phyloP scores from a whole-genome alignment of 2,113 vertebrate genomes.

The Peromyscus polionotus region DNA sequence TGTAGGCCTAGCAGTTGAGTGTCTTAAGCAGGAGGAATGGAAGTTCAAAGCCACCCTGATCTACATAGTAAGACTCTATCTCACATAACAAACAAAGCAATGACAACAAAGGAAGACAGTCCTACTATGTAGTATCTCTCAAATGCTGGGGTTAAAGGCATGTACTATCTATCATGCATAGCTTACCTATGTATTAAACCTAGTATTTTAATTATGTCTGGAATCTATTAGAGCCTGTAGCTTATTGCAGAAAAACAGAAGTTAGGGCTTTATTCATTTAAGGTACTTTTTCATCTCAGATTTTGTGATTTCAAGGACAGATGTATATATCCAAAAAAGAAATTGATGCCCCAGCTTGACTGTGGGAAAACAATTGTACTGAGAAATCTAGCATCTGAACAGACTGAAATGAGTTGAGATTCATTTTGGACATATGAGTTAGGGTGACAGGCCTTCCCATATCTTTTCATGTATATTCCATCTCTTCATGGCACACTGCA shows the following conservation, averaged over 20 bases:
- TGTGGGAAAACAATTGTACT: constrained; percentile 52
- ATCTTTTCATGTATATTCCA: not conserved
- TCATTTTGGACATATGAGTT: constrained; percentile 57
- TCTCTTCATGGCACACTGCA: constrained; percentile 20
- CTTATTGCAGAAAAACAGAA: not conserved
- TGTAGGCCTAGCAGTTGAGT: not conserved
- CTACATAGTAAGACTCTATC: not conserved
- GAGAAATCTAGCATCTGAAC: not conserved
- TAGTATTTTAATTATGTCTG: not conserved
- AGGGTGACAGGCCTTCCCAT: constrained; percentile 32
- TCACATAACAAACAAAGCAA: not conserved
- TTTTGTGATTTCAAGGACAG: constrained; percentile 57
- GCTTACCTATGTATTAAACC: not conserved
- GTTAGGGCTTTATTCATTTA: constrained; percentile 41
- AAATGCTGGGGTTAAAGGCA: not conserved
- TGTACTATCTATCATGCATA: too few species aligned
- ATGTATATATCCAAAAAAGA: constrained; percentile 48
- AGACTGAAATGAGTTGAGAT: constrained; percentile 61
- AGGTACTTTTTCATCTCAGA: constrained; percentile 59
- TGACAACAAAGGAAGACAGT: not conserved
- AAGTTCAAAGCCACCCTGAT: not conserved
- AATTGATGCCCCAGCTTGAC: constrained; percentile 56
- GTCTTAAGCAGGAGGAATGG: not conserved
- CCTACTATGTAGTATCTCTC: not conserved
- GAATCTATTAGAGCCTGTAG: not conserved